Conservation (phyloP, 2,888 invertebrate genomes). For the Drosophila algonquin region DNA sequence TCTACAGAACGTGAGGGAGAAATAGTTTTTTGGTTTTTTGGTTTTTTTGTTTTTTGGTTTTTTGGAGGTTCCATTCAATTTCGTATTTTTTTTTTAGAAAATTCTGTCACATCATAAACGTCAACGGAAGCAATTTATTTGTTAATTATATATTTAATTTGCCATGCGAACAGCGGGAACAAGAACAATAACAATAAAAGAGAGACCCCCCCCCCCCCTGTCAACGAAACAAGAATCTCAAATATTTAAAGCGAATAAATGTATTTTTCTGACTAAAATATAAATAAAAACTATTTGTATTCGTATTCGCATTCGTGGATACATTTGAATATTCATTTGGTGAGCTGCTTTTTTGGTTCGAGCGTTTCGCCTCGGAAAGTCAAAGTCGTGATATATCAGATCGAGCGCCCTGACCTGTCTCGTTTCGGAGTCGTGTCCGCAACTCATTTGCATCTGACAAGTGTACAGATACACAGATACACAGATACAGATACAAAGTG, state of each 20-base stretch:
- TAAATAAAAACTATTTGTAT: conserved; percentile 19
- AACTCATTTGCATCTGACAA: conserved; percentile 76
- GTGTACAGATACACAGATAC: conserved; percentile 44
- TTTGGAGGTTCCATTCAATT: conserved; percentile 23
- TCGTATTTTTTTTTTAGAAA: conserved; percentile 26
- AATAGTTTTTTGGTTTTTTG: conserved; percentile 8
- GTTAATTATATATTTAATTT: conserved; percentile 74
- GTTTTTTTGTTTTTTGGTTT: conserved; percentile 1
- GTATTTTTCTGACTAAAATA: neutral
- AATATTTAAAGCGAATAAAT: conserved; percentile 22
- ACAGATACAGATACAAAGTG: neutral
- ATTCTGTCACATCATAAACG: conserved; percentile 55
- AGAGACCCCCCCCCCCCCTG: conserved; percentile 1
- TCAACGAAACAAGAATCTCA: conserved; percentile 13
- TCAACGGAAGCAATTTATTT: conserved; percentile 77
- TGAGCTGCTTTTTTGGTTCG: conserved; percentile 30
- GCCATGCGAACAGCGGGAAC: conserved; percentile 53
- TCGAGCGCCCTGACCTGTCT: conserved; percentile 52
- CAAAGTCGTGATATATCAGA: conserved; percentile 66
- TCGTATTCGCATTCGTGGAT: neutral
- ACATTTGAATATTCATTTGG: conserved; percentile 65
- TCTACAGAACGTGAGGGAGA: conserved; percentile 23
- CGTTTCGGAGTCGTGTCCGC: conserved; percentile 27
- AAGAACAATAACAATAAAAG: conserved; percentile 34
- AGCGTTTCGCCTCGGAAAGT: conserved; percentile 28